Evolutionary conservation across 2,113 vertebrate genomes (phyloP).

Genomic region (Pardalotus punctatus): DNA sequence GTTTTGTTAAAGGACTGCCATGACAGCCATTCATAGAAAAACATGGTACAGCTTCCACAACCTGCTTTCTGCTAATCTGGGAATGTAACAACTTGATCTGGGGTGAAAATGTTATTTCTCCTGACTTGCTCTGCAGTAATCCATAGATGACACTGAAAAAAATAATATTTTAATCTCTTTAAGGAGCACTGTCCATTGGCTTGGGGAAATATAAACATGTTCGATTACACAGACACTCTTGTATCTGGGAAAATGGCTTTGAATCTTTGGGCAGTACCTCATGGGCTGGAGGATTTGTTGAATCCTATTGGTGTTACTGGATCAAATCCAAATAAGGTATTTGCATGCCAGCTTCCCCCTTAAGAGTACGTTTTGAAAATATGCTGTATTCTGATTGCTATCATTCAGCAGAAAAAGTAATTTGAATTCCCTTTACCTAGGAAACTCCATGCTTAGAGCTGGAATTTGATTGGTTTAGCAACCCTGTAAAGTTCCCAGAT

Average conservation of each 20-base stretch:
- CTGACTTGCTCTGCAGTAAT: not conserved
- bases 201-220: slow-evolving; percentile 98
- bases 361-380: not conserved
- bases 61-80: not conserved
- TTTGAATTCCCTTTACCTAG: slow-evolving; percentile 67
- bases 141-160: not conserved
- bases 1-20: not conserved
- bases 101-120: not conserved
- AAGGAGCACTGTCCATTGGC: slow-evolving; percentile 97
- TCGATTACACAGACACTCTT: slow-evolving; percentile 96
- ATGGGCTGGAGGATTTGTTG: slow-evolving; percentile 94
- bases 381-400: not conserved
- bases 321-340: slow-evolving; percentile 96
- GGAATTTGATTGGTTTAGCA: slow-evolving; percentile 98
- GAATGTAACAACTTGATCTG: not conserved
- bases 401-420: not conserved
- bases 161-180: slow-evolving; percentile 54
- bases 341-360: not conserved
- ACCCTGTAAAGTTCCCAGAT: slow-evolving; percentile 93
- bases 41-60: not conserved
- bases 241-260: slow-evolving; percentile 98
- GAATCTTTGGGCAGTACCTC: slow-evolving; percentile 97
- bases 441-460: slow-evolving; percentile 98
- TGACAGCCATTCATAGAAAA: not conserved
- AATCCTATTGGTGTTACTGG: slow-evolving; percentile 97